Percentiles rank a stretch among this genome's conserved stretches.
phyloP scores from a whole-genome alignment of 2,113 vertebrate genomes.

The Acinonyx jubatus region DNA sequence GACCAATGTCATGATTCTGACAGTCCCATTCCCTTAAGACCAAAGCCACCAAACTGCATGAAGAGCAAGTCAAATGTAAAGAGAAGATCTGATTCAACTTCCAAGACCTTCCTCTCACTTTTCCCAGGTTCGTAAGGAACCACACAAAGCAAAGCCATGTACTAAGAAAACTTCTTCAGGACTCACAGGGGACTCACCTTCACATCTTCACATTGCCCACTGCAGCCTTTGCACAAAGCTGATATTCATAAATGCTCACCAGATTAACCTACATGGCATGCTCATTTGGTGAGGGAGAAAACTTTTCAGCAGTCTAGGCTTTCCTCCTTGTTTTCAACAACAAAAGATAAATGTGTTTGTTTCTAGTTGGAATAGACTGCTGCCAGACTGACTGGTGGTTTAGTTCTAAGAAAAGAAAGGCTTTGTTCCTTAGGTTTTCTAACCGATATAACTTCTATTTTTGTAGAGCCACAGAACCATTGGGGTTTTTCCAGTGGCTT shows the following conservation, averaged over 20 bases:
- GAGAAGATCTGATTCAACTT: background rate
- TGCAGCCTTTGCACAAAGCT: background rate
- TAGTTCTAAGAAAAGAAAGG: constrained; percentile 24
- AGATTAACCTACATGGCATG: background rate
- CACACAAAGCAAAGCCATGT: background rate
- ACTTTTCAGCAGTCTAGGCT: background rate
- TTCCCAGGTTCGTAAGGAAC: background rate
- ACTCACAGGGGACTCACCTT: background rate
- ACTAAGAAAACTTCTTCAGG: background rate
- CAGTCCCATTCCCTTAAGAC: background rate
- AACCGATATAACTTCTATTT: background rate
- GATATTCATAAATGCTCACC: background rate
- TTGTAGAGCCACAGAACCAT: background rate
- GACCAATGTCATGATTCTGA: background rate
- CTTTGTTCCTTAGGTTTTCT: constrained; percentile 7
- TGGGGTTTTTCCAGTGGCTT: background rate
- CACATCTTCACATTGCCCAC: background rate
- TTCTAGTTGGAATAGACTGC: background rate
- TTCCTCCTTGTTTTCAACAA: background rate
- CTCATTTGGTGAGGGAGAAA: background rate
- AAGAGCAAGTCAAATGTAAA: background rate
- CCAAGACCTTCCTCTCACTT: background rate
- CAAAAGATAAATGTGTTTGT: background rate
- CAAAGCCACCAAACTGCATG: background rate
- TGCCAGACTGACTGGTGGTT: background rate